Base-by-base conservation (phyloP, 2,888 invertebrate genomes). In the Tetropium fuscum region DNA sequence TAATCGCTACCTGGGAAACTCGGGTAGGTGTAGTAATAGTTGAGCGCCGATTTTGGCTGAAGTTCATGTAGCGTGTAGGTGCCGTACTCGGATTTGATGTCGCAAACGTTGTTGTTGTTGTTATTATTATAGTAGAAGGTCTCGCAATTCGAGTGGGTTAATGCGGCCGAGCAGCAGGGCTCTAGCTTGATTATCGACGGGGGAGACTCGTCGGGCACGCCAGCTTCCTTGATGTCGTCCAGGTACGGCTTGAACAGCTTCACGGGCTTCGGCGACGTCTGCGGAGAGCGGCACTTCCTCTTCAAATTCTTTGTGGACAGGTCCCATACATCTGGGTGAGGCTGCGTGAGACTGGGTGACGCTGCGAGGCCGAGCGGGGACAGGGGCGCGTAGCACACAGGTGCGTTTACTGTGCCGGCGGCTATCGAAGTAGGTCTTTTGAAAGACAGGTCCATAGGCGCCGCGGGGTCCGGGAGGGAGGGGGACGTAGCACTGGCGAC, bases 161-260 rank as follows among this genome's bases (percentile, higher is more conserved):
- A 13, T 6, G 49, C 40, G 3, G 57, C 57, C 5, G 62, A 55
- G 82, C 82, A 79, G 84, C 84, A 74, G 2, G 64, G 40, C 19
- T 64, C 63, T 10, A 65, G 60, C 75, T 51, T 20, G 53, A 36
- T 53, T 56, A 38, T 68, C 65, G 16, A 64, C 57, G 56, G 57
- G 60, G 41, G 66, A 68, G 8, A 78, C 76, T 61, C 60, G 10
- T 55, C 47, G 1, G 58, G 20, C 10, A 2, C 13, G 8, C 10
- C 27, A n/a, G 36, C 10, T 47, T 45, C 51, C 65, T 86, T 85
- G 36, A 89, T 86, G 72, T 89, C 90, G 63, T 90, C 84, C 47
- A 91, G 83, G 79, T 92, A 92, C 20, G 92, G 92, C 76, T 92
- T 89, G 81, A 92, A 92, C 32, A 92, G 82, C 77, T 92, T 92